Conservation (phyloP, 2,888 invertebrate species). For the Parthenolecanium corni region DNA sequence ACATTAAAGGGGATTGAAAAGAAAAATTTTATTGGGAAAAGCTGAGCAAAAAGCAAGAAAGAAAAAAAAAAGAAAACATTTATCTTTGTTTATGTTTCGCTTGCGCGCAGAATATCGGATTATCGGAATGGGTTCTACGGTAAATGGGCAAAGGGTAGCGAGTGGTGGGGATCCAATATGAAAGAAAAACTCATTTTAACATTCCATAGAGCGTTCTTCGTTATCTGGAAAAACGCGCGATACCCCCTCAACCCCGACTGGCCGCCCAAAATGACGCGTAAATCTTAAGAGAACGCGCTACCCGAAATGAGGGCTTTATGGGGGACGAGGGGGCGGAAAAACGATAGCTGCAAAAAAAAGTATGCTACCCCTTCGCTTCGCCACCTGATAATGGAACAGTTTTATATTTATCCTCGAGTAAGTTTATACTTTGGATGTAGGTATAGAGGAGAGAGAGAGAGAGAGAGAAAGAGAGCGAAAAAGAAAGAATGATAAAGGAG, state of each 20-base stretch:
- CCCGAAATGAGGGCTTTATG: background rate
- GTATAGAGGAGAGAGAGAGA: conserved; percentile 15
- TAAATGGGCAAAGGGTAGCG: background rate
- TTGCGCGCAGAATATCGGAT: conserved; percentile 16
- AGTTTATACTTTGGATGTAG: background rate
- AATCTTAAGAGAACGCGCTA: conserved; percentile 19
- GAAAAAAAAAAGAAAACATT: conserved; percentile 5
- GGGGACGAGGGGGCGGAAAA: conserved; percentile 15
- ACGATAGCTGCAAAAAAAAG: conserved; percentile 26
- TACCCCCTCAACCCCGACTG: conserved; percentile 9
- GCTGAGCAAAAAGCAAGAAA: background rate
- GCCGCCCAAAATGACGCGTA: conserved; percentile 19
- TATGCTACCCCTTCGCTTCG: background rate
- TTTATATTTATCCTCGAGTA: conserved; percentile 19
- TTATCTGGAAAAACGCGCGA: conserved; percentile 21
- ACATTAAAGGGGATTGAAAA: background rate
- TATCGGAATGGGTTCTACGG: background rate
- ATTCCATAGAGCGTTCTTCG: conserved; percentile 29
- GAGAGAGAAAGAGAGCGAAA: background rate
- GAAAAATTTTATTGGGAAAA: background rate
- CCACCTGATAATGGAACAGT: conserved; percentile 19
- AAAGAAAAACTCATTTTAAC: conserved; percentile 29
- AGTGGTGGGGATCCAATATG: conserved; percentile 24
- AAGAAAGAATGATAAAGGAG: background rate
- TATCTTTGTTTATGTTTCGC: conserved; percentile 16